phyloP scores from a whole-genome alignment of 1,140 invertebrate species.

The Probaryconus sp. region DNA sequence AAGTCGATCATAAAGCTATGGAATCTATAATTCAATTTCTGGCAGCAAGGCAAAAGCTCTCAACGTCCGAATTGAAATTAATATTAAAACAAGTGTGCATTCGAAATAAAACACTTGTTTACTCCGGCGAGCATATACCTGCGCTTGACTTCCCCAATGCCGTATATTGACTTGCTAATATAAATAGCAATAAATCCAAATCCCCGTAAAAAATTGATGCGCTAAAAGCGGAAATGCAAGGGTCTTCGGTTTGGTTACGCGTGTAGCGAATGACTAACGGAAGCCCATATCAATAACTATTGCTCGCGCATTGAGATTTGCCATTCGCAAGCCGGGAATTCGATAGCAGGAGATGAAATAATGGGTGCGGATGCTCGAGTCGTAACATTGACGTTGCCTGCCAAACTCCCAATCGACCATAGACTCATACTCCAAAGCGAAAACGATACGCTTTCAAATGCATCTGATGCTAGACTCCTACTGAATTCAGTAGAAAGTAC shows the following conservation, averaged over 20 bases:
- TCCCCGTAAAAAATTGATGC: conserved; percentile 75
- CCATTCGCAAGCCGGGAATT: conserved; percentile 4
- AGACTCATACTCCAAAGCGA: conserved; percentile 59
- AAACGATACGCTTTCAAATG: conserved; percentile 57
- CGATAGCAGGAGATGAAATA: conserved; percentile 66
- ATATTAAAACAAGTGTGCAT: conserved; percentile 38
- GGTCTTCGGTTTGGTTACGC: conserved; percentile 59
- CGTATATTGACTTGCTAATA: conserved; percentile 62
- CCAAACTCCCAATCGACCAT: conserved; percentile 68
- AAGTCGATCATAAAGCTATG: no score
- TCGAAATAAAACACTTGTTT: conserved; percentile 46
- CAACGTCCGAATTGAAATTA: conserved; percentile 26
- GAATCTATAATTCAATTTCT: no score
- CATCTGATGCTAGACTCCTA: conserved; percentile 18
- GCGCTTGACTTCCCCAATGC: not conserved
- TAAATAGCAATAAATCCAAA: conserved; percentile 70
- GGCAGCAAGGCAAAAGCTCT: no score
- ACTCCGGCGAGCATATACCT: conserved; percentile 10
- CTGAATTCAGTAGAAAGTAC: conserved; percentile 19
- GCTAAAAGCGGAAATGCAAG: conserved; percentile 70
- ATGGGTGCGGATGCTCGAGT: conserved; percentile 69
- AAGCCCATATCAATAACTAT: conserved; percentile 76
- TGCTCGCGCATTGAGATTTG: conserved; percentile 62
- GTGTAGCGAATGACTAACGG: conserved; percentile 73
- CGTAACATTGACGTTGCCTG: conserved; percentile 71